Evolutionary conservation across 2,888 invertebrate genomes (phyloP), one percentile per base, ranked within the genome.

Genomic region (Laothoe populi): DNA sequence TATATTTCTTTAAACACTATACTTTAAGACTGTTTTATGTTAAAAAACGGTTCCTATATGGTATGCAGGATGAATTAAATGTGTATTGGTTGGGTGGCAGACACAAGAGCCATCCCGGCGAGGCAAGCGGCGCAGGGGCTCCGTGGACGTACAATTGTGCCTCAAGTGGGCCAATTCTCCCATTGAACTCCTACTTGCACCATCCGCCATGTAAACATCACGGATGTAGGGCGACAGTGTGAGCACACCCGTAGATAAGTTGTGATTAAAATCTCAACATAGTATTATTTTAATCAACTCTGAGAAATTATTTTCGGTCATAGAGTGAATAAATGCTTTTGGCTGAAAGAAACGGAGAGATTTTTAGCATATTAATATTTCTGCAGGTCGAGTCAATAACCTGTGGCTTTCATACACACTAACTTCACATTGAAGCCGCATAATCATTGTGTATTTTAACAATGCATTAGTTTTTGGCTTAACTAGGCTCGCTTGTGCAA

Each of bases 111-210:
- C 83, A 82, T 83, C 86, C 83, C 81, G 72, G 73, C 75, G 74
- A 79, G 81, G 75, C 75, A 57, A 31, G 19, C 45, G 19, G 44
- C 42, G 45, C 59, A 59, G 59, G 59, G 73, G 74, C 69, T 73
- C 76, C 71, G 73, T 70, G 73, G 77, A 66, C 68, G 63, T 62
- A 67, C 76, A 67, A 85, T 92, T 91, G 89, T 90, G 79, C 67
- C 68, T 87, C 78, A 68, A 92, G 92, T 89, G 86, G 92, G 87
- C 92, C 90, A 92, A 92, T 92, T 90, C 90, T 86, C 84, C 86
- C 84, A 91, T 92, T 88, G 80, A 91, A 72, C 77, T 72, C 72
- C 70, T 82, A 83, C 88, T 88, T 84, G 83, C 78, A 74, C 90
- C 88, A 87, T 88, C 84, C 86, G 83, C 76, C 86, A 77, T 81